These are phyloP conservation scores for Coreius guichenoti DNA, from an alignment of 2,797 vertebrate species.

Conservation along the genomic window DNA sequence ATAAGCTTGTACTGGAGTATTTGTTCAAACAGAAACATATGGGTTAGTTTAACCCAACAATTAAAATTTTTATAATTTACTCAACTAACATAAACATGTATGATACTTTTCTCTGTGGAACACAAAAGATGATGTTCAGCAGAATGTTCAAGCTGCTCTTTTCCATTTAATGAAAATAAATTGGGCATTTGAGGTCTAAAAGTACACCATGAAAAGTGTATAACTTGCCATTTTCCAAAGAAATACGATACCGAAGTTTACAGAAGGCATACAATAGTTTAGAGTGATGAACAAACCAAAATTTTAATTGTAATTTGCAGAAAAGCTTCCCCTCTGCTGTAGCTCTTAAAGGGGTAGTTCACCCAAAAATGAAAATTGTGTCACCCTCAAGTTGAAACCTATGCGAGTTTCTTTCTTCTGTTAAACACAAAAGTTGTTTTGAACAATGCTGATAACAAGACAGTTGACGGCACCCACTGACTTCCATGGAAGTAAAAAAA, in stretches of 20 bases:
- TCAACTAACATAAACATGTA: neutral
- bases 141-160: neutral
- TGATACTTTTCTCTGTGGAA: neutral
- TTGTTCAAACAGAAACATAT: neutral
- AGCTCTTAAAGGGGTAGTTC: too few relatives aligned
- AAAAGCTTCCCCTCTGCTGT: neutral
- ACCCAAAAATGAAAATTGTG: too few relatives aligned
- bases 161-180: neutral
- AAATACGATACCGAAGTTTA: neutral
- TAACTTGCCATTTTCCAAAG: neutral
- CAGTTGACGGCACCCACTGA: too few relatives aligned
- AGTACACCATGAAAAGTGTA: neutral
- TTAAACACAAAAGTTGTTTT: too few relatives aligned
- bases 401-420: too few relatives aligned
- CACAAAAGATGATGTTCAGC: conserved; percentile 11
- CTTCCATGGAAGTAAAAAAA: too few relatives aligned
- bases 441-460: too few relatives aligned
- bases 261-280: neutral
- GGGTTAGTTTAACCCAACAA: neutral
- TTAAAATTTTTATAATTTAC: neutral
- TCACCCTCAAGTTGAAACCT: too few relatives aligned
- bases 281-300: neutral
- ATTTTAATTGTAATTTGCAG: neutral
- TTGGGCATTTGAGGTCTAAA: neutral
- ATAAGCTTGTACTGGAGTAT: conserved; percentile 8